Percentiles rank a stretch among this genome's conserved stretches.
Conservation (phyloP, 1,140 invertebrate genomes). For the Papilio helenus region DNA sequence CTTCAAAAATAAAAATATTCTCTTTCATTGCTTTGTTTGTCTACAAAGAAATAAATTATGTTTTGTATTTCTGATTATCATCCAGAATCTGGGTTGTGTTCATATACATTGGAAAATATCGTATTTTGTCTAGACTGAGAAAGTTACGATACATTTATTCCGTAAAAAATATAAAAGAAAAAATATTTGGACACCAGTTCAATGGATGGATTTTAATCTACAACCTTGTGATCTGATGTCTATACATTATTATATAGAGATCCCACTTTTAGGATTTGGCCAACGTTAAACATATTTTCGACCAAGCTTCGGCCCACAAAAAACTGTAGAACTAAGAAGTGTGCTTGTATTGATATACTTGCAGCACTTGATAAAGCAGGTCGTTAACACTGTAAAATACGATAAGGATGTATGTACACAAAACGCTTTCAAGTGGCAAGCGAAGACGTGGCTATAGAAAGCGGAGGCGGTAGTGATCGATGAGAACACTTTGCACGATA, state of each 20-base stretch:
- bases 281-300: no score
- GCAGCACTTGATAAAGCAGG: background rate
- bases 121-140: background rate
- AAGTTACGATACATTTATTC: background rate
- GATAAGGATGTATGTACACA: background rate
- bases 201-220: no score
- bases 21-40: background rate
- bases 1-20: background rate
- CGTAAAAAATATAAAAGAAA: background rate
- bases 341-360: background rate
- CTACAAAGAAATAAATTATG: background rate
- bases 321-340: no score
- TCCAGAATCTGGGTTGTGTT: background rate
- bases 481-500: background rate
- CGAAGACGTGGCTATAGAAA: background rate
- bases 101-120: background rate
- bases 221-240: no score
- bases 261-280: no score
- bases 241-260: no score
- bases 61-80: background rate
- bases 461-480: background rate
- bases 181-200: background rate
- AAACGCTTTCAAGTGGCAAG: slow-evolving; percentile 4
- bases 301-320: no score
- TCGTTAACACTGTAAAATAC: background rate